Evolutionary conservation across 2,888 invertebrate species (phyloP), one percentile per base, ranked within the genome.

Genomic region (Lasioglossum figueresi): DNA sequence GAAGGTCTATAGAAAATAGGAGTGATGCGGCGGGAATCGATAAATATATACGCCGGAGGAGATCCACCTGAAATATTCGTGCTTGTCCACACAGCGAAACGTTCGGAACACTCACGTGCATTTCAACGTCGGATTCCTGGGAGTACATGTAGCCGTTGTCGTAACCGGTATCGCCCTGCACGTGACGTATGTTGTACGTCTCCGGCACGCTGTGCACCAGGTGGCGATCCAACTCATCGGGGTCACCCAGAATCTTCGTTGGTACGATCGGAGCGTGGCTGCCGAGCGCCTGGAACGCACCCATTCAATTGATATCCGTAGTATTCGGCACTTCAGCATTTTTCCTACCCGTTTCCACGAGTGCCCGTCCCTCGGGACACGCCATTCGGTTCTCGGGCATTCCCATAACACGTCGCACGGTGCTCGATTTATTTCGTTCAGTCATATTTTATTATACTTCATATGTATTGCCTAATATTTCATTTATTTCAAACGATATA

Each of bases 231-330:
- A 99, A 95, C 90, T 98, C 98, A 92, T 97, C 97, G 43, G 98
- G 98, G 94, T 99, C 99, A 37, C 97, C 97, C 71, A 99, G 96
- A 31, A 99, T 96, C 95, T 98, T 98, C 80, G 99, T 99, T 84
- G 99, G 99, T 88, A 99, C 98, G 88, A 98, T 97, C 76, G 99
- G 98, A 71, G 98, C 98, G 91, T 97, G 97, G 81, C 97, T 97
- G 23, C 97, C 97, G 87, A 97, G 95, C 48, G 97, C 96, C 92
- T 97, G 83, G 48, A 84, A 88, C 56, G 48, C 59, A 48, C 16
- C 37, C 37, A 34, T 79, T 72, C 52, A 16, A 76, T 85, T 83
- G 78, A 75, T 68, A 85, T 86, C 70, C 73, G n/a, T 27, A 31
- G 23, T n/a, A 34, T 63, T 66, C 37, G 19, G 16, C 23, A 19